These are phyloP conservation scores for Drosophila hawaiiensis DNA, from an alignment of 2,888 invertebrate species.

Conservation along the genomic window DNA sequence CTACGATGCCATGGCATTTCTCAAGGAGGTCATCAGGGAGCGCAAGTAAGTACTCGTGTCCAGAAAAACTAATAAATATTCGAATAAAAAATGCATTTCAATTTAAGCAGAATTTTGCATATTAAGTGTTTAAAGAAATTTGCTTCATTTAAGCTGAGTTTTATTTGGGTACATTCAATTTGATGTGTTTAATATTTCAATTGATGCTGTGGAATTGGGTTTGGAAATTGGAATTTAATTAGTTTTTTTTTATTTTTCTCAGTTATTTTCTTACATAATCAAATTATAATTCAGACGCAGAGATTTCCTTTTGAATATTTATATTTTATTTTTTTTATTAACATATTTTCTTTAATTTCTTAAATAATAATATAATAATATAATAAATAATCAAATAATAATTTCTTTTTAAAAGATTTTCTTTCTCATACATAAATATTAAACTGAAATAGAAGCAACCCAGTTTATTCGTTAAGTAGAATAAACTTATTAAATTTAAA, in stretches of 20 bases:
- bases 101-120: neutral
- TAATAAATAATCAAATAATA: neutral
- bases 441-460: neutral
- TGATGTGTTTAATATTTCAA: neutral
- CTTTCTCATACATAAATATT: neutral
- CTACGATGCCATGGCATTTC: constrained; percentile 83
- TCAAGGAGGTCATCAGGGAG: constrained; percentile 84
- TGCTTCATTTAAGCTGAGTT: neutral
- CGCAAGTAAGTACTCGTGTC: constrained; percentile 75
- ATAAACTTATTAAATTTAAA: neutral
- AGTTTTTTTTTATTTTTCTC: neutral
- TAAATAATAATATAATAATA: too few relatives aligned
- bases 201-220: neutral
- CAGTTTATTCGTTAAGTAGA: neutral
- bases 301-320: neutral
- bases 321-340: too few relatives aligned
- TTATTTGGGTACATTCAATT: neutral
- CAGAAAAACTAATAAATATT: neutral
- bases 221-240: neutral
- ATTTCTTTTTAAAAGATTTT: neutral
- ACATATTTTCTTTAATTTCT: neutral
- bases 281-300: neutral
- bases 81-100: neutral
- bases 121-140: neutral
- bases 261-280: neutral